A percentile compares a stretch with the other conserved stretches of the same genome.
These are phyloP conservation scores for Poeciliopsis turneri DNA, from an alignment of 2,797 vertebrate species.

Conservation along the genomic window DNA sequence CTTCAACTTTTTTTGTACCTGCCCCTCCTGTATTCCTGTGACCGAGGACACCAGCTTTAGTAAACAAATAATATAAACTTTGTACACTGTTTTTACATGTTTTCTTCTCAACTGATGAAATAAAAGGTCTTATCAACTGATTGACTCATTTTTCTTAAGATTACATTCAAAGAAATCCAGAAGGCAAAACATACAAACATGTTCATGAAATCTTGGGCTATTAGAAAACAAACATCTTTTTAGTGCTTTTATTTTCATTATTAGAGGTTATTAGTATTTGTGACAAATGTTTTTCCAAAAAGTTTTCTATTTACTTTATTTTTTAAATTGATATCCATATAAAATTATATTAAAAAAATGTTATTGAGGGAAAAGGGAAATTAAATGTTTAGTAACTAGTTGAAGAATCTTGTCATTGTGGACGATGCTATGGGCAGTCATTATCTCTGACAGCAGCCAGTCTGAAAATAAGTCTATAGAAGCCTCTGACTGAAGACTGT, in stretches of 20 bases:
- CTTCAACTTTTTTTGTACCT: conserved; percentile 69
- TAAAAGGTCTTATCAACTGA: conserved; percentile 81
- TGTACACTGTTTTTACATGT: conserved; percentile 84
- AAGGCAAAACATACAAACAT: neutral
- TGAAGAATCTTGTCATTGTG: neutral
- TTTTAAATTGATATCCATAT: neutral
- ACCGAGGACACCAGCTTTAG: conserved; percentile 84
- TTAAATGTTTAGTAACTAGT: neutral
- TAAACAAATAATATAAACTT: conserved; percentile 84
- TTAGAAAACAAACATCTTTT: neutral
- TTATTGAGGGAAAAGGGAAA: neutral
- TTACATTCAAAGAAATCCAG: neutral
- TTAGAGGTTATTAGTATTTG: neutral
- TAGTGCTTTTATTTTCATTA: neutral
- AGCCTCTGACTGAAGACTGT: neutral
- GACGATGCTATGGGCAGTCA: neutral
- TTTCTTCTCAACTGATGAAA: conserved; percentile 81
- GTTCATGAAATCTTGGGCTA: neutral
- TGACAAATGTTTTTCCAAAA: neutral
- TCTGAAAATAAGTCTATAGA: neutral
- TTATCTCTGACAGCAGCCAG: neutral
- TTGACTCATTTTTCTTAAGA: neutral
- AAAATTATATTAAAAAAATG: neutral
- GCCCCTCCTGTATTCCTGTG: conserved; percentile 71
- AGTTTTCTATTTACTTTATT: neutral